Evolutionary conservation across 2,797 vertebrate genomes (phyloP).

Genomic region (Rhodeus uyekii): DNA sequence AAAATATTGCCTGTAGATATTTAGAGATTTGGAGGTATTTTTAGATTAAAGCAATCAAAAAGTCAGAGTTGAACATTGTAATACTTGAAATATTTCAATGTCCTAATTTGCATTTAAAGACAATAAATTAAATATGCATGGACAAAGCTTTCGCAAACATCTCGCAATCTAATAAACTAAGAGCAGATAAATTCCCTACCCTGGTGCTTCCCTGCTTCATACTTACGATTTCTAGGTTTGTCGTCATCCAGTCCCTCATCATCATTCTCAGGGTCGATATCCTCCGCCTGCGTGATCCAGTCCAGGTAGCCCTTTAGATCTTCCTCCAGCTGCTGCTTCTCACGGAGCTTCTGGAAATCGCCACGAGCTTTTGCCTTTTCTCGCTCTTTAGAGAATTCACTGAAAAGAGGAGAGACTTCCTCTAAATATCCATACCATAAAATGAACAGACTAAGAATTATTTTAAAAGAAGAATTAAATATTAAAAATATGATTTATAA

Average conservation of each 20-base stretch:
- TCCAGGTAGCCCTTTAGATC: conserved; percentile 95
- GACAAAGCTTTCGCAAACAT: neutral
- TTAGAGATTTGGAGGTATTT: neutral
- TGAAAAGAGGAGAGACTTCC: conserved; percentile 21
- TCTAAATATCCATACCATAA: conserved; percentile 10
- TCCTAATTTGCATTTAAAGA: neutral
- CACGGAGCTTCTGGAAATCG: conserved; percentile 96
- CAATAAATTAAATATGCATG: neutral
- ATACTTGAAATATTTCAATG: neutral
- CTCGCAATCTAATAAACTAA: neutral
- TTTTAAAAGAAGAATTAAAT: neutral
- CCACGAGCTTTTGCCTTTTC: conserved; percentile 98
- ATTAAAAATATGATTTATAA: neutral
- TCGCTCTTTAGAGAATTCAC: conserved; percentile 96
- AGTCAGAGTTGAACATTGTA: neutral
- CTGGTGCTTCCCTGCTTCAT: neutral
- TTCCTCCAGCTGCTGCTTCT: conserved; percentile 97
- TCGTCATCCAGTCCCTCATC: conserved; percentile 96
- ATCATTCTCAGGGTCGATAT: conserved; percentile 98
- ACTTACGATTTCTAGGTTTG: conserved; percentile 97
- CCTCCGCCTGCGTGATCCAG: conserved; percentile 99
- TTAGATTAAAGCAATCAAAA: neutral
- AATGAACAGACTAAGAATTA: neutral
- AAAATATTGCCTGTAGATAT: too few relatives aligned
- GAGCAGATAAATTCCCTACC: neutral